Evolutionary conservation across 2,797 vertebrate genomes (phyloP), one percentile per base, ranked within the genome.

Genomic region (Cheirogaleus major): DNA sequence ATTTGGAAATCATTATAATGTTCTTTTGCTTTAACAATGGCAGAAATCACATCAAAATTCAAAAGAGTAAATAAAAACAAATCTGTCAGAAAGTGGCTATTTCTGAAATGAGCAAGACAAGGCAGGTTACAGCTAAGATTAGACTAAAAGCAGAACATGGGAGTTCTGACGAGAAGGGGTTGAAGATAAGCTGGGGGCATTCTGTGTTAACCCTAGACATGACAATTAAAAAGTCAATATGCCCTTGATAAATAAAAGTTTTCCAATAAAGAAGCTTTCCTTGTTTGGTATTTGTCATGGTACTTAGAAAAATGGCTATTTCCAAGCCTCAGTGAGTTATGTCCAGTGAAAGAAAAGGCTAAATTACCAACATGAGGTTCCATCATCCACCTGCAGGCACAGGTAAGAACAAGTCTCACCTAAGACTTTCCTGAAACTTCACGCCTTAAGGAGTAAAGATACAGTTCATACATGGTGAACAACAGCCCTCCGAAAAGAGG

Each of bases 71-170:
- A 76, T 50, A 93, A 67, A 93, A 5, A 63, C 14, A 18, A 81
- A 59, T 12, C 59, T 55, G 30, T 63, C 23, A 78, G 48, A 95
- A 89, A 89, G 14, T 45, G 27, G 55, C 35, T 84, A 61, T 14
- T 92, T 81, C 55, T 95, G 35, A 90, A 97, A 85, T 72, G 30
- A 94, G 32, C 41, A 86, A 75, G 59, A 82, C 22, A 93, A 76
- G 48, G 32, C 43, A 76, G 32, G n/a, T 92, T 55, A 91, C 2
- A 73, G 69, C 1, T 69, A 94, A 93, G 41, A 67, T 45, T 6
- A 48, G 18, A 73, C 11, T 83, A 75, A 80, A 80, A 90, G 45
- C 20, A 96, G 32, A 92, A 85, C 32, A 69, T 4, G 55, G 9
- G 4, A 30, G 30, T 79, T 35, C 18, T 30, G 20, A 65, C 23